Evolutionary conservation across 2,888 invertebrate genomes (phyloP), one percentile per base, ranked within the genome.

Genomic region (Papilio protenor): DNA sequence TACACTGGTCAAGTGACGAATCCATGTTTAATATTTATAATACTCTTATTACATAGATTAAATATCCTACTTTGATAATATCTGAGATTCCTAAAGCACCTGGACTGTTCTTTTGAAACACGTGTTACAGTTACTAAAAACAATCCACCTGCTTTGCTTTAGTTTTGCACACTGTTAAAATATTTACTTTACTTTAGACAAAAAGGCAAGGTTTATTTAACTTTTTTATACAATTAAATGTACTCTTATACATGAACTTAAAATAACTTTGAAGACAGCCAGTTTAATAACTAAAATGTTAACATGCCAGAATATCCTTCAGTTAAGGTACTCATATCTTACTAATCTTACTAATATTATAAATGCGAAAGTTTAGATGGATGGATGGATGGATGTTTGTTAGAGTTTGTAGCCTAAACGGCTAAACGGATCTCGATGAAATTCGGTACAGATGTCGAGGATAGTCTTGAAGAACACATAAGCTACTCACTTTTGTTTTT

Each of bases 291-390:
- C 21, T 45, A 66, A 45, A 66, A 66, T 45, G 21, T 21, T 45
- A 66, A 11, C 45, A 45, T 18, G n/a, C 33, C 18, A 66, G n/a
- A 66, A 66, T 66, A 21, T 66, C n/a, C 64, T 45, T 45, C 66
- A 66, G 75, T 79, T 80, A 76, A 77, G 69, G 69, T 33, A 49
- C 66, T 75, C 52, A 55, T 75, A 55, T n/a, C n/a, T n/a, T n/a
- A n/a, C n/a, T n/a, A n/a, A n/a, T n/a, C n/a, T n/a, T n/a, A n/a
- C n/a, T n/a, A n/a, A n/a, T n/a, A n/a, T n/a, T n/a, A n/a, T n/a
- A n/a, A n/a, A n/a, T n/a, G n/a, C n/a, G n/a, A n/a, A n/a, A n/a
- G n/a, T n/a, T n/a, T n/a, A n/a, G n/a, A n/a, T n/a, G n/a, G n/a
- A n/a, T n/a, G n/a, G n/a, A n/a, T n/a, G n/a, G n/a, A n/a, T n/a